Evolutionary conservation across 2,113 vertebrate genomes (phyloP), one percentile per base, ranked within the genome.

Genomic region (Ptyas mucosa): DNA sequence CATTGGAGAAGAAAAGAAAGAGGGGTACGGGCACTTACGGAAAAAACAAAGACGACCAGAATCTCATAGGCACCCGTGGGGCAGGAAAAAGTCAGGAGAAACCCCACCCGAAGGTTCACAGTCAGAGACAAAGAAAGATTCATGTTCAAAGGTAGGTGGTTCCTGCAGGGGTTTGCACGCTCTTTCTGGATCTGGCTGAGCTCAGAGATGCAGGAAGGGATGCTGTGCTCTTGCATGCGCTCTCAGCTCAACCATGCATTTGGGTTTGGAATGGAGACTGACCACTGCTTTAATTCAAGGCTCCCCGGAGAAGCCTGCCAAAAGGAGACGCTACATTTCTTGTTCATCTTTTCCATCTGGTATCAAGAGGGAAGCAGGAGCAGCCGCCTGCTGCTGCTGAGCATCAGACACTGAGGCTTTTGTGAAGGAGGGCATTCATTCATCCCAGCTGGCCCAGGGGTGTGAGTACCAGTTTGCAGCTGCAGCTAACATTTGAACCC

Each of bases 141-240:
- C 97, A 98, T 98, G 97, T 98, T 98, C 96, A 98, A 98, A 98
- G 98, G 97, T 98, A 97, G 94, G 98, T 96, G 96, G 95, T 94
- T 94, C 90, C 43, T 85, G n/a, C 7, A 14, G 89, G 58, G 87
- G 93, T 61, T 46, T 15, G 52, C 24, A 90, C 55, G 39, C 49
- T 89, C 24, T 21, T 58, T 15, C 85, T 8, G 91, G 96, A 95
- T 55, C 94, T 81, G 46, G 54, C 91, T 90, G 90, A 93, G 96
- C 87, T 95, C 91, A 89, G 91, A 0, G 90, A 90, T 87, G 92
- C 92, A 3, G 85, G 94, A 94, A 94, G 94, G 94, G 94, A 91
- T 0, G 34, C 94, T 64, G 88, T 85, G 92, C 24, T 0, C 29
- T 23, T 12, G 86, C 57, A 89, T 88, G 90, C 96, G 95, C 91